Conservation (phyloP, 2,888 invertebrate species). For the Hanleya hanleyi region DNA sequence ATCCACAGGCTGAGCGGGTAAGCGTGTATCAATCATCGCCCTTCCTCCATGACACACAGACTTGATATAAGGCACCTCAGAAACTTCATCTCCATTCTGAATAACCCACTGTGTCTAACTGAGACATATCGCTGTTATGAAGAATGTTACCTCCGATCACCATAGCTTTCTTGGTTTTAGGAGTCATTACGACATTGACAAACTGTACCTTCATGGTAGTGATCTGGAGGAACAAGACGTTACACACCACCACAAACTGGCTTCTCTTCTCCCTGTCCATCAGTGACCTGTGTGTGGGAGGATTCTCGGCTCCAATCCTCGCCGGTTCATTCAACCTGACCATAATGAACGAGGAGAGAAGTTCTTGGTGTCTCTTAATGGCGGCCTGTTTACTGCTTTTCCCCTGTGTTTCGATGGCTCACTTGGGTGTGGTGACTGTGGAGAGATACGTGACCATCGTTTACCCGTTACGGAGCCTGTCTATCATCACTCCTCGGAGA, state of each 20-base stretch:
- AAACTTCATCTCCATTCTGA: too few relatives aligned
- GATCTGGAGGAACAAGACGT: neutral
- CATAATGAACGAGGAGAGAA: neutral
- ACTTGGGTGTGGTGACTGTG: neutral
- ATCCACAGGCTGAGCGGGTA: too few relatives aligned
- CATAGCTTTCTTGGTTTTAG: neutral
- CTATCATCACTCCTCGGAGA: neutral
- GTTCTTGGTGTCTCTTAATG: neutral
- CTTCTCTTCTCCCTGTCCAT: neutral
- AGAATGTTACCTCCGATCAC: too few relatives aligned
- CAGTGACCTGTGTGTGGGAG: neutral
- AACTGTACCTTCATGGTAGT: neutral
- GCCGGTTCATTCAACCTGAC: neutral
- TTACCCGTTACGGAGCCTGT: neutral
- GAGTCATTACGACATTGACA: neutral
- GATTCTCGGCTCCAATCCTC: neutral
- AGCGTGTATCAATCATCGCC: too few relatives aligned
- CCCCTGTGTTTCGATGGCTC: neutral
- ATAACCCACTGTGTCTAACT: too few relatives aligned
- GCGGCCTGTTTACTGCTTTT: neutral
- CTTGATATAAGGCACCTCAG: too few relatives aligned
- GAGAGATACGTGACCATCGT: neutral
- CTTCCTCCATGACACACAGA: too few relatives aligned
- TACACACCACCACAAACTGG: neutral
- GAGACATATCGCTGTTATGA: too few relatives aligned